phyloP scores from a whole-genome alignment of 2,888 invertebrate species.

The Amphimallon solstitiale region DNA sequence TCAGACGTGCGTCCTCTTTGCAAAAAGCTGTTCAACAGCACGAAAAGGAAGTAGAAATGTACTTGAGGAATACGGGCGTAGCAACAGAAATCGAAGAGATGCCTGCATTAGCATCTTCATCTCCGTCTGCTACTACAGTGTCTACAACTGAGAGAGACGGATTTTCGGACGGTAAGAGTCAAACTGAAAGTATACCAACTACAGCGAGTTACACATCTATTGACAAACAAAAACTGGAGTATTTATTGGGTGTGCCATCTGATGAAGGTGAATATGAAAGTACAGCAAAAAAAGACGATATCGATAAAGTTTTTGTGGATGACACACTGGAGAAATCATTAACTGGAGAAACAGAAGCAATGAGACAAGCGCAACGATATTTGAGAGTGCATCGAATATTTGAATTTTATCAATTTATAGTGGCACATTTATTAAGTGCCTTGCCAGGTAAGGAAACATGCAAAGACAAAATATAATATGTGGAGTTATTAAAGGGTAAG shows the following conservation, averaged over 20 bases:
- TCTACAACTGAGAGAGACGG: neutral
- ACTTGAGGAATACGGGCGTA: neutral
- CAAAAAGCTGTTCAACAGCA: constrained; percentile 23
- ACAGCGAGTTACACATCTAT: constrained; percentile 13
- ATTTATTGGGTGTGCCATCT: constrained; percentile 53
- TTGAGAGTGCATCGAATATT: constrained; percentile 60
- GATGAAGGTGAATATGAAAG: constrained; percentile 42
- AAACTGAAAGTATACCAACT: constrained; percentile 43
- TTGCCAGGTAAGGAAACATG: constrained; percentile 52
- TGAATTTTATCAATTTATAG: constrained; percentile 64
- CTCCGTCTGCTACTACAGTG: neutral
- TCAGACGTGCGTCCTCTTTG: constrained; percentile 32
- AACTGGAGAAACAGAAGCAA: constrained; percentile 50
- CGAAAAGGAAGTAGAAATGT: constrained; percentile 17
- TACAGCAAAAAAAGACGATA: constrained; percentile 33
- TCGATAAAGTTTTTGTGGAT: constrained; percentile 38
- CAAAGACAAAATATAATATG: too few relatives aligned
- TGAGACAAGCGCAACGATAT: constrained; percentile 59
- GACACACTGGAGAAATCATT: constrained; percentile 12
- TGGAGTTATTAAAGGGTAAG: too few relatives aligned
- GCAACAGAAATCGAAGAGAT: neutral
- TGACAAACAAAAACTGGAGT: constrained; percentile 47
- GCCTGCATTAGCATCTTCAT: neutral
- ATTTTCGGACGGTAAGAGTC: constrained; percentile 24
- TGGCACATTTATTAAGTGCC: constrained; percentile 61